Evolutionary conservation across 23 tunicate genomes (phyloP), one percentile per base, ranked within the genome.

Genomic region (Aplidium turbinatum): DNA sequence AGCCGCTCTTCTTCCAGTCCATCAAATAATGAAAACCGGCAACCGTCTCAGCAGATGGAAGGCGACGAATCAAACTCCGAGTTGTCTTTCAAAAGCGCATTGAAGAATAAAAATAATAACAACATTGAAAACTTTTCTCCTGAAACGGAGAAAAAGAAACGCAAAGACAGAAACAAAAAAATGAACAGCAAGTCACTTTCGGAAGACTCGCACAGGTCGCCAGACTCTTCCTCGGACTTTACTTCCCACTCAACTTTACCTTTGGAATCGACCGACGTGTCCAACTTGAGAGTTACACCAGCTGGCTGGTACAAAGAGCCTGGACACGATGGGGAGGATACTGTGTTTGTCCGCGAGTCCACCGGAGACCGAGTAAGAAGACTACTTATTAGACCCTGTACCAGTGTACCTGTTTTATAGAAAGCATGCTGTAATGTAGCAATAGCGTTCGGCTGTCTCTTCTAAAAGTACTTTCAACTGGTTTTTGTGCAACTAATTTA

Each of bases 351-450:
- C 51, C 61, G 85, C 24, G 57, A 72, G 25, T 31, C 71, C n/a
- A 89, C 42, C 36, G 96, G 96, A 30, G 96, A 89, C 36, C 34
- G 81, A 66, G 96, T 89, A 52, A 78, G 96, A n/a, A n/a, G n/a
- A n/a, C n/a, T n/a, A n/a, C 28, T 57, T 29, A 3, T 6, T 35
- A 35, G 20, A 66, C 19, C 3, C 33, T 75, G 24, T 26, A 63
- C 4, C 27, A 7, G 70, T 20, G 5, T 26, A 58, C 19, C n/a
- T 58, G 32, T 27, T 58, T 58, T 58, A 26, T 58, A 22, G 34
- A 2, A 18, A 9, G 34, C 35, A 9, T 42, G 50, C 16, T 32
- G 1, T 63, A n/a, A n/a, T n/a, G n/a, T n/a, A n/a, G n/a, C n/a
- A n/a, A n/a, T n/a, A n/a, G n/a, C n/a, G n/a, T n/a, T n/a, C n/a